phyloP scores from a whole-genome alignment of 2,888 invertebrate species.

The Isoperla grammatica region DNA sequence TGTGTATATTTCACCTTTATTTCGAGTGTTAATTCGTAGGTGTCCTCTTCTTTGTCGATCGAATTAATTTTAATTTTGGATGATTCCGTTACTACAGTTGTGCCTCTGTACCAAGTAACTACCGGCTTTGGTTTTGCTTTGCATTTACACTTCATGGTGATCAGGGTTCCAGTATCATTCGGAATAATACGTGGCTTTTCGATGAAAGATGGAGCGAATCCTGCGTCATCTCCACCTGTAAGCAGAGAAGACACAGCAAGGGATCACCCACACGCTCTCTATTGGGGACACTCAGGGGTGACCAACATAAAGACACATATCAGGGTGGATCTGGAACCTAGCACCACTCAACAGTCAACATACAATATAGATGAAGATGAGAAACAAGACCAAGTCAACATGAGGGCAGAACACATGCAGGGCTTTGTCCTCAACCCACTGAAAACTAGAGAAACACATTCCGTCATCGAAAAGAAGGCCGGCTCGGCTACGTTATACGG shows the following conservation, averaged over 20 bases:
- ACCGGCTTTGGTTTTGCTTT: slow-evolving; percentile 92
- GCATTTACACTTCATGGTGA: slow-evolving; percentile 95
- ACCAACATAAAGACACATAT: neutral
- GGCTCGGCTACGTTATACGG: too few relatives aligned
- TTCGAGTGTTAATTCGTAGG: slow-evolving; percentile 80
- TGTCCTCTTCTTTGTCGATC: slow-evolving; percentile 70
- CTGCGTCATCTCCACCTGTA: slow-evolving; percentile 85
- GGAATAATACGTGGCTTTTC: slow-evolving; percentile 99
- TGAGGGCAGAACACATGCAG: neutral
- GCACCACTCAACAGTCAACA: neutral
- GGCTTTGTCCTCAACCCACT: slow-evolving; percentile 6
- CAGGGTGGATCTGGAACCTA: neutral
- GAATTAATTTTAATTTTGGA: slow-evolving; percentile 78
- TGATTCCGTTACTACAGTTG: slow-evolving; percentile 76
- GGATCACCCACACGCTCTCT: neutral
- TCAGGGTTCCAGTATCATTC: slow-evolving; percentile 93
- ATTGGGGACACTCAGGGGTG: neutral
- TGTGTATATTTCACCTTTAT: slow-evolving; percentile 54
- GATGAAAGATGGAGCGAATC: slow-evolving; percentile 93
- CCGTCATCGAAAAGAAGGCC: too few relatives aligned
- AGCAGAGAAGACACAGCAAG: neutral
- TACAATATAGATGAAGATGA: too few relatives aligned
- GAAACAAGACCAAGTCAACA: neutral
- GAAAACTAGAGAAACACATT: slow-evolving; percentile 15
- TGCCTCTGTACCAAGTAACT: slow-evolving; percentile 93